A percentile compares a stretch with the other conserved stretches of the same genome.
phyloP scores from a whole-genome alignment of 2,888 invertebrate genomes.

The Spodoptera littoralis region DNA sequence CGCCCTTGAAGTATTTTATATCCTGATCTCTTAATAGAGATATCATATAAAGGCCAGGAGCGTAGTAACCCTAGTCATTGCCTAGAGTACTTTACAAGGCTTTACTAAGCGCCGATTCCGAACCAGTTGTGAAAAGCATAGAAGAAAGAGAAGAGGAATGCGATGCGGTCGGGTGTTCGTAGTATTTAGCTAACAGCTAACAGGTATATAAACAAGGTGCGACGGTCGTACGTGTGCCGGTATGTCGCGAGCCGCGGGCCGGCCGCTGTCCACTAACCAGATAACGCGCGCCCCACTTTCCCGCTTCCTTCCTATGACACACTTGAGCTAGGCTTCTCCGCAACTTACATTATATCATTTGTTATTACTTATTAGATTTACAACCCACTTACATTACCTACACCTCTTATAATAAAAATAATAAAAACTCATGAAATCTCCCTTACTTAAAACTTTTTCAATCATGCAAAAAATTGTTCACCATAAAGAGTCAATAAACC shows the following conservation, averaged over 20 bases:
- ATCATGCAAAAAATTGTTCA: too few relatives aligned
- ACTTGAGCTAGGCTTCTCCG: constrained; percentile 58
- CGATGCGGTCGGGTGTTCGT: not conserved
- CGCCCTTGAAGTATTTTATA: too few relatives aligned
- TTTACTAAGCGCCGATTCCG: too few relatives aligned
- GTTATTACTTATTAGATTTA: constrained; percentile 56
- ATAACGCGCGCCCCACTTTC: constrained; percentile 81
- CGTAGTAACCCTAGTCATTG: too few relatives aligned
- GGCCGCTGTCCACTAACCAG: constrained; percentile 76
- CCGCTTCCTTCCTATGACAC: constrained; percentile 79
- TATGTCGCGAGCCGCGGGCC: constrained; percentile 56
- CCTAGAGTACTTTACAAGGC: too few relatives aligned
- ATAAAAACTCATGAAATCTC: not conserved
- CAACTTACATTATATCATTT: constrained; percentile 43
- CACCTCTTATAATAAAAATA: not conserved
- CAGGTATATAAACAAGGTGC: constrained; percentile 25
- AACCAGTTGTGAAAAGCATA: too few relatives aligned
- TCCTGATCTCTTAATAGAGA: too few relatives aligned
- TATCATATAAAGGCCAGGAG: too few relatives aligned
- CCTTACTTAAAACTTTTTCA: too few relatives aligned
- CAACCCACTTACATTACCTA: constrained; percentile 11
- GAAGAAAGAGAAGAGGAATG: too few relatives aligned
- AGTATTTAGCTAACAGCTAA: constrained; percentile 17
- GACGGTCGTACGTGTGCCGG: constrained; percentile 14
- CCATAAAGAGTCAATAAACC: too few relatives aligned